phyloP scores from a whole-genome alignment of 1,140 invertebrate genomes.

The Mercenaria mercenaria region DNA sequence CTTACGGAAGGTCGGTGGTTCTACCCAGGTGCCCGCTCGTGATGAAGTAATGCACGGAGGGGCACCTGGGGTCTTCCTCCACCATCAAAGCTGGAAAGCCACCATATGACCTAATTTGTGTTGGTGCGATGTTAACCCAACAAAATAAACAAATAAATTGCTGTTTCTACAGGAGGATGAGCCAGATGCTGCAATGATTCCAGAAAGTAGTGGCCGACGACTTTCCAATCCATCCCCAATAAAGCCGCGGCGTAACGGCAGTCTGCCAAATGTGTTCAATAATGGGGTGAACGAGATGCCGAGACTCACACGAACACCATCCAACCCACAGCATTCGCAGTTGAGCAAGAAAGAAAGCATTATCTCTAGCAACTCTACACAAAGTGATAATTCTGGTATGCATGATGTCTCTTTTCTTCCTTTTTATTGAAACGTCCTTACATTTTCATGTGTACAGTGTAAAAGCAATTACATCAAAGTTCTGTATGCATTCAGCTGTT shows the following conservation, averaged over 20 bases:
- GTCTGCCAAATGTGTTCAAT: constrained; percentile 46
- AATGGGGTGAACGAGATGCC: constrained; percentile 50
- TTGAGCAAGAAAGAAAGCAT: constrained; percentile 77
- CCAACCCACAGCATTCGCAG: constrained; percentile 61
- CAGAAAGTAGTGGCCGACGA: background rate
- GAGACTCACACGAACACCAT: constrained; percentile 57
- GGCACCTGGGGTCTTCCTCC: no score
- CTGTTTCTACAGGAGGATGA: constrained; percentile 39
- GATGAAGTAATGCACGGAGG: no score
- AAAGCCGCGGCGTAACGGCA: constrained; percentile 36
- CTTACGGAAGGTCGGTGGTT: no score
- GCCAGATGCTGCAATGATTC: background rate
- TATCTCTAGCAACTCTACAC: constrained; percentile 69
- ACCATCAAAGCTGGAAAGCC: no score
- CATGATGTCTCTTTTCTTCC: background rate
- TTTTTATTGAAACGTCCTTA: background rate
- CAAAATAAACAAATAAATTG: no score
- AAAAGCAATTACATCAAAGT: background rate
- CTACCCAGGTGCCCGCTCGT: no score
- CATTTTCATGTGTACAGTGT: background rate
- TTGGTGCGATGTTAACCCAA: no score
- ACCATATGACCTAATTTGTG: no score
- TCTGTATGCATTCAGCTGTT: no score
- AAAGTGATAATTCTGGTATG: constrained; percentile 72
- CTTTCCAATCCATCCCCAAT: constrained; percentile 2